Evolutionary conservation across 2,113 vertebrate species (phyloP).

Genomic region (Origma solitaria): DNA sequence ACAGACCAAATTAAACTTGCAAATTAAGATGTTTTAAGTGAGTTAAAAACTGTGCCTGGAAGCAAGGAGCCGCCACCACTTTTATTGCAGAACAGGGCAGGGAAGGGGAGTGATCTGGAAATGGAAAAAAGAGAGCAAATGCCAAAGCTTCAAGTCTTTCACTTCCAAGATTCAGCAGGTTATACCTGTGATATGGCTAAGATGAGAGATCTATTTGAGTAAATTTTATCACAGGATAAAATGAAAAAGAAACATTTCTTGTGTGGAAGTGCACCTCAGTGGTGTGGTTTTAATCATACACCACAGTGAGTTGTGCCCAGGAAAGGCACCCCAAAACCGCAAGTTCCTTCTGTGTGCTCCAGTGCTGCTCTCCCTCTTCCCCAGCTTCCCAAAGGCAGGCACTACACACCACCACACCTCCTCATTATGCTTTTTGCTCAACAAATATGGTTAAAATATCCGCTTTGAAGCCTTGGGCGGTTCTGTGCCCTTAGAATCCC

Average conservation of each 20-base stretch:
- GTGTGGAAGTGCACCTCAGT: neutral
- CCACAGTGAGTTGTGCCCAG: neutral
- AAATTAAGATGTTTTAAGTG: slow-evolving; percentile 43
- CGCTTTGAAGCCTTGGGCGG: neutral
- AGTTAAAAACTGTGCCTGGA: slow-evolving; percentile 50
- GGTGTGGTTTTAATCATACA: neutral
- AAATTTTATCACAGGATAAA: neutral
- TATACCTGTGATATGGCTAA: neutral
- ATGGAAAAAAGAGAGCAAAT: neutral
- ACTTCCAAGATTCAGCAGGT: neutral
- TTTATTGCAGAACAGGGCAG: neutral
- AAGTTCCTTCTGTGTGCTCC: neutral
- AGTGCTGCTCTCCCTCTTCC: neutral
- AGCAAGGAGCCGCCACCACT: neutral
- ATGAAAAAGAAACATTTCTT: neutral
- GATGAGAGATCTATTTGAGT: neutral
- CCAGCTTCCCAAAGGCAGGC: neutral
- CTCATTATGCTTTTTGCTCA: neutral
- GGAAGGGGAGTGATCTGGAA: neutral
- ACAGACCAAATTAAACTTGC: slow-evolving; percentile 47
- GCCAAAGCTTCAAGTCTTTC: neutral
- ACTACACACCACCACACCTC: neutral
- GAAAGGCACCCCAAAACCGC: neutral
- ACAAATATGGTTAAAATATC: neutral
- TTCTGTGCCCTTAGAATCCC: neutral